phyloP scores from a whole-genome alignment of 2,888 invertebrate species.

The Cyrtodaria siliqua region DNA sequence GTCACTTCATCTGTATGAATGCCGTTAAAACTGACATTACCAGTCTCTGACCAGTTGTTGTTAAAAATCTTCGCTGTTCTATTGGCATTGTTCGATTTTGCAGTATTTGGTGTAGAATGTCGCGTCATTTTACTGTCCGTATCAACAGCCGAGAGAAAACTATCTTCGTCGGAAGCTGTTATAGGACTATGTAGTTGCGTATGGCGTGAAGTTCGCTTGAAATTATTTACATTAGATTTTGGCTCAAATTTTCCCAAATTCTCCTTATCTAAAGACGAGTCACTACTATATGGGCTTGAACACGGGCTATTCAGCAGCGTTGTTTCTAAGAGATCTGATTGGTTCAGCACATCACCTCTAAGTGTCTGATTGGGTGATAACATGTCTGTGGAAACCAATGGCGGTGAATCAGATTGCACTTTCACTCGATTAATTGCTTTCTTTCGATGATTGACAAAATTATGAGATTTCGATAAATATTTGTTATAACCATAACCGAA shows the following conservation, averaged over 20 bases:
- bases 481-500: slow-evolving; percentile 70
- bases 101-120: slow-evolving; percentile 40
- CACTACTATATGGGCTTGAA: slow-evolving; percentile 53
- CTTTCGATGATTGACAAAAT: slow-evolving; percentile 57
- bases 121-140: slow-evolving; percentile 46
- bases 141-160: slow-evolving; percentile 54
- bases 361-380: slow-evolving; percentile 60
- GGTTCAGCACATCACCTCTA: slow-evolving; percentile 30
- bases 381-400: slow-evolving; percentile 59
- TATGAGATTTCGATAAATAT: slow-evolving; percentile 61
- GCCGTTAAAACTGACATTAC: background rate
- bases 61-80: too few species aligned
- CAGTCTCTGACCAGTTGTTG: too few species aligned
- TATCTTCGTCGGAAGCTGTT: slow-evolving; percentile 29
- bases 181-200: slow-evolving; percentile 58
- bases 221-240: slow-evolving; percentile 29
- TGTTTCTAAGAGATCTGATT: slow-evolving; percentile 42
- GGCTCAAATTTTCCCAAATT: slow-evolving; percentile 43
- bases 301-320: slow-evolving; percentile 39
- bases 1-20: slow-evolving; percentile 52
- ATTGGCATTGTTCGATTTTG: too few species aligned
- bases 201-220: slow-evolving; percentile 46
- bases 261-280: slow-evolving; percentile 59
- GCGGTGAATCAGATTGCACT: slow-evolving; percentile 32
- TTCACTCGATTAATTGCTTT: slow-evolving; percentile 15